Base-by-base conservation (phyloP, 2,797 vertebrate species). In the Atherinosoma microstoma region DNA sequence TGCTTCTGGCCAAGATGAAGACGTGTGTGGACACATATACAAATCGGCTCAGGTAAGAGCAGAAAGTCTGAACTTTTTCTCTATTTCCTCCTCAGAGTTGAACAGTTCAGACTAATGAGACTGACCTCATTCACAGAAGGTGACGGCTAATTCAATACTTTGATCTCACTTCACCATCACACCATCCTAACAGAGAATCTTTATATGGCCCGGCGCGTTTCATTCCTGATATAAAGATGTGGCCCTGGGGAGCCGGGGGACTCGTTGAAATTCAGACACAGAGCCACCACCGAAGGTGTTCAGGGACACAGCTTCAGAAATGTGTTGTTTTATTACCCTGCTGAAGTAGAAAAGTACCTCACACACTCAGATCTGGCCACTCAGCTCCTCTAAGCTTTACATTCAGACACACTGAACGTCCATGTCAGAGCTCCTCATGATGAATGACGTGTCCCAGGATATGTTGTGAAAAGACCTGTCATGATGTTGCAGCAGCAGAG, bases 11-110 rank as follows among this genome's bases (percentile, higher is more conserved):
- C 82, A 99, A 99, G 93, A 99, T 99, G 98, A 99, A 99, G 93
- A 99, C 97, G 8, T 99, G 98, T 58, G 98, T 99, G 32, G 98
- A 99, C 90, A 99, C 98, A 1, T 99, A 99, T 66, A 99, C 97
- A 83, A 99, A 98, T 90, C 94, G 98, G 63, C 95, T 99, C 91
- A 98, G 98, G 98, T 97, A 29, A 79, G 64, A 70, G 20, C 10
- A 75, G 0, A 38, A 45, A 45, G 42, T 18, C 13, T 0, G 9
- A 35, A 35, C 34, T 35, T 10, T 35, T 32, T 32, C 30, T 32
- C 30, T 5, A 10, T 42, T 42, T 38, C 12, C 36, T 38, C 2
- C 36, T 38, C 9, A 35, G 8, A 38, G 11, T 38, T 38, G 8
- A 36, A 42, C 15, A 18, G 15, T 42, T 16, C 13, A 1, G 13